Evolutionary conservation across 2,888 invertebrate species (phyloP).

Genomic region (Steinernema carpocapsae): DNA sequence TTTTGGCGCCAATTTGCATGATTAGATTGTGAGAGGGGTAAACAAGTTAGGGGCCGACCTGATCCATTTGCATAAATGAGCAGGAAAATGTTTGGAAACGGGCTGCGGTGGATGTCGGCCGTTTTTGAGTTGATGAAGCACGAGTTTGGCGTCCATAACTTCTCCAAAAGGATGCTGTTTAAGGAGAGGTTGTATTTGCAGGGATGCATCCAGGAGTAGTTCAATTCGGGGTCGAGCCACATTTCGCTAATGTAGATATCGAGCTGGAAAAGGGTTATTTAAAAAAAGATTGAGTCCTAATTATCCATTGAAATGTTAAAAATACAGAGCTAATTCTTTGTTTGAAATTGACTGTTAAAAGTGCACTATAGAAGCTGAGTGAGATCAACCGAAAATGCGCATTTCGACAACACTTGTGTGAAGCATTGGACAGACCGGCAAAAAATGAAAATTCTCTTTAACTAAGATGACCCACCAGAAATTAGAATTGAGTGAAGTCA

Average conservation of each 20-base stretch:
- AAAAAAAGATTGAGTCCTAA: no score
- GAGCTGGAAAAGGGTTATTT: no score
- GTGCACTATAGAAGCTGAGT: no score
- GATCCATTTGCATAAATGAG: constrained; percentile 69
- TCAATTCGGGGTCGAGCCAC: constrained; percentile 67
- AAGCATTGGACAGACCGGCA: no score
- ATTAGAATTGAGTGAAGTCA: no score
- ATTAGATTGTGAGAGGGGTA: constrained; percentile 15
- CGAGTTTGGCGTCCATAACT: constrained; percentile 59
- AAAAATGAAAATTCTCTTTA: no score
- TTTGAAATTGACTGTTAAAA: no score
- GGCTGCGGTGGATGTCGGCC: constrained; percentile 67
- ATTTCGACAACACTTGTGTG: no score
- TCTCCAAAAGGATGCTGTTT: constrained; percentile 61
- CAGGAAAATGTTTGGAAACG: constrained; percentile 68
- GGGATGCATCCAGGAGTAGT: constrained; percentile 63
- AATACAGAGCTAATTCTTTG: no score
- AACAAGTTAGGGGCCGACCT: constrained; percentile 47
- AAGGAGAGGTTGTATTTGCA: constrained; percentile 68
- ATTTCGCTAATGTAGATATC: constrained; percentile 69
- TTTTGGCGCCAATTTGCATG: constrained; percentile 31
- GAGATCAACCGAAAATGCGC: no score
- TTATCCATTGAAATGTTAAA: no score
- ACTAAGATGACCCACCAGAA: no score
- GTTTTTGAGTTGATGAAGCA: constrained; percentile 69